Evolutionary conservation across 1,140 invertebrate genomes (phyloP).

Genomic region (Dinoponera quadriceps): DNA sequence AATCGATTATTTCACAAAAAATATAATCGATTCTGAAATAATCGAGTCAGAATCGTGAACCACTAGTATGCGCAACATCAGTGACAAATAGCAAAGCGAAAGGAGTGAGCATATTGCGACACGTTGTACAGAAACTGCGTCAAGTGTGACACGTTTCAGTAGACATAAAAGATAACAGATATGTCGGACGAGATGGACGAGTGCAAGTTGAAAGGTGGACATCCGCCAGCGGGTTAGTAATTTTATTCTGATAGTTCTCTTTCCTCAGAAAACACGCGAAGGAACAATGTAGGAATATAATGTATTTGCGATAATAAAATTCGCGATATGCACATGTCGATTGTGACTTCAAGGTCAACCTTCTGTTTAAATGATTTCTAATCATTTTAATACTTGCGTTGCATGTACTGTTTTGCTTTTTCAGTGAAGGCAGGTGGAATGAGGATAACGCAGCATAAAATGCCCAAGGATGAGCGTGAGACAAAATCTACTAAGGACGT

Average conservation of each 20-base stretch:
- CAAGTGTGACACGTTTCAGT: constrained; percentile 22
- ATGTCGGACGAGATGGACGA: constrained; percentile 87
- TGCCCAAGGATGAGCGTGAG: constrained; percentile 88
- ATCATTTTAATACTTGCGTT: no score
- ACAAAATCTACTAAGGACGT: constrained; percentile 84
- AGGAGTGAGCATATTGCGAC: no score
- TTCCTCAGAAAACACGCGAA: no score
- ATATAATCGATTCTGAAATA: no score
- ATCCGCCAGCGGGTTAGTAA: constrained; percentile 92
- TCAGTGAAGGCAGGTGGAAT: constrained; percentile 96
- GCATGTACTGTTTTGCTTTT: constrained; percentile 52
- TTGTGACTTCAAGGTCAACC: constrained; percentile 66
- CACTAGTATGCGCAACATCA: no score
- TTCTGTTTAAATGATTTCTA: constrained; percentile 20
- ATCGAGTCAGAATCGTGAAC: no score
- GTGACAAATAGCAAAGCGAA: no score
- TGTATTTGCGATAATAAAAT: background rate
- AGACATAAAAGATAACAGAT: background rate
- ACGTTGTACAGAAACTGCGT: constrained; percentile 28
- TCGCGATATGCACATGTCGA: constrained; percentile 50
- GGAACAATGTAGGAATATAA: no score
- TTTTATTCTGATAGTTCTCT: constrained; percentile 7
- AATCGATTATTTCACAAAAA: no score
- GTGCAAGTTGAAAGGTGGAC: constrained; percentile 91
- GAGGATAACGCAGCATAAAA: constrained; percentile 96